A percentile compares a stretch with the other conserved stretches of the same genome.
phyloP scores from a whole-genome alignment of 2,888 invertebrate genomes.

The Athalia circularis region DNA sequence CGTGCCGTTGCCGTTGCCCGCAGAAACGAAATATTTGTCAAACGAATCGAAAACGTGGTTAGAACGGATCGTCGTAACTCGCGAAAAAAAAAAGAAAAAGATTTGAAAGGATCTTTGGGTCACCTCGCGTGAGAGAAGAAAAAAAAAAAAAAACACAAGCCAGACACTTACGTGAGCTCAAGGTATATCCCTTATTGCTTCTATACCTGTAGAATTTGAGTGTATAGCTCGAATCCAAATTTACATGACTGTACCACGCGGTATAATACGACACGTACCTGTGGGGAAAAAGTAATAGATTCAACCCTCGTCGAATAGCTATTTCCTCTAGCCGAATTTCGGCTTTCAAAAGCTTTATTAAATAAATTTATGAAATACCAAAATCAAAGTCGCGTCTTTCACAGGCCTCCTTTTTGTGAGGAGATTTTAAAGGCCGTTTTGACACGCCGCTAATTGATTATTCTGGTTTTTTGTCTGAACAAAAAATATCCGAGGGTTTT shows the following conservation, averaged over 20 bases:
- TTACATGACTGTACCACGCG: constrained; percentile 8
- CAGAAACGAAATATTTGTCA: constrained; percentile 23
- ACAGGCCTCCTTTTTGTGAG: too few relatives aligned
- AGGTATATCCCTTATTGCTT: constrained; percentile 27
- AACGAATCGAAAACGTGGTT: constrained; percentile 26
- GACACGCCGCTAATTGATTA: too few relatives aligned
- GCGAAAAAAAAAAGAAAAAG: constrained; percentile 9
- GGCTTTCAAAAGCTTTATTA: too few relatives aligned
- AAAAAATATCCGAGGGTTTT: too few relatives aligned
- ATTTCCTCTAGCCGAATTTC: too few relatives aligned
- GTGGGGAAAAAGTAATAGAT: constrained; percentile 1
- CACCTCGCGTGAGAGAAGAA: constrained; percentile 6
- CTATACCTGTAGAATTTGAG: constrained; percentile 6
- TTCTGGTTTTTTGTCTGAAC: too few relatives aligned
- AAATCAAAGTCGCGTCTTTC: too few relatives aligned
- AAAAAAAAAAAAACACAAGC: not conserved
- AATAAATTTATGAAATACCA: too few relatives aligned
- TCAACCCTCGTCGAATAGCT: not conserved
- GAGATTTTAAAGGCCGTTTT: too few relatives aligned
- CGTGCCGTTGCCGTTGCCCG: not conserved
- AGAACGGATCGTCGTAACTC: constrained; percentile 4
- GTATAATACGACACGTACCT: not conserved
- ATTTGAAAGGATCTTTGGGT: not conserved
- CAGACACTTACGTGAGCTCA: constrained; percentile 12
- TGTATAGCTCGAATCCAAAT: not conserved